Evolutionary conservation across 2,113 vertebrate species (phyloP).

Genomic region (Tympanuchus pallidicinctus): DNA sequence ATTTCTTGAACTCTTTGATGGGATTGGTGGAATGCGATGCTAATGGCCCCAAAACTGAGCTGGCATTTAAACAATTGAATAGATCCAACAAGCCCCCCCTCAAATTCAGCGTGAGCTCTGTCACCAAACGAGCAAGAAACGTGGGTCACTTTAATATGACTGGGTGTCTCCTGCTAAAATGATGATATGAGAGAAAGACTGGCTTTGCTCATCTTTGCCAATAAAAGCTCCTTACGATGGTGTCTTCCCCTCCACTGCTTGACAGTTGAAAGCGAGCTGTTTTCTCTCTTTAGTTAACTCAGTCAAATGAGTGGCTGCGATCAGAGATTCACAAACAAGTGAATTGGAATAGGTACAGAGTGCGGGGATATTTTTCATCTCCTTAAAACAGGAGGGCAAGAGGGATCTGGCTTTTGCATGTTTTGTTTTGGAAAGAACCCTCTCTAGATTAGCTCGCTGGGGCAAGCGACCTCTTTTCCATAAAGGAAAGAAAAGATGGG

Average conservation of each 20-base stretch:
- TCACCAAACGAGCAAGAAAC: slow-evolving; percentile 22
- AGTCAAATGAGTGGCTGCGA: slow-evolving; percentile 24
- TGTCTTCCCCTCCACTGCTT: slow-evolving; percentile 4
- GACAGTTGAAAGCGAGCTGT: slow-evolving; percentile 22
- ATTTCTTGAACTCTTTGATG: slow-evolving; percentile 54
- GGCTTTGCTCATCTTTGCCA: slow-evolving; percentile 29
- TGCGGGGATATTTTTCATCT: slow-evolving; percentile 3
- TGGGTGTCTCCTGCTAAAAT: background rate
- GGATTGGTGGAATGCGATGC: slow-evolving; percentile 64
- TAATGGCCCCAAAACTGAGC: slow-evolving; percentile 56
- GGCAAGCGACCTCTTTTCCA: slow-evolving; percentile 38
- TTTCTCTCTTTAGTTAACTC: slow-evolving; percentile 17
- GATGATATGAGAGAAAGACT: background rate
- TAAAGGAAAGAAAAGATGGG: background rate
- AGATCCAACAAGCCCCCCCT: slow-evolving; percentile 61
- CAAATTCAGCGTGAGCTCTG: slow-evolving; percentile 47
- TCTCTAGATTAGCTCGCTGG: slow-evolving; percentile 70
- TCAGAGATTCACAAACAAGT: background rate
- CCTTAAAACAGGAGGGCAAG: slow-evolving; percentile 64
- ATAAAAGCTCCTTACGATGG: slow-evolving; percentile 25
- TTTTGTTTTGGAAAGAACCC: slow-evolving; percentile 71
- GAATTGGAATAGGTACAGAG: slow-evolving; percentile 1
- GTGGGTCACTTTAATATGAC: background rate
- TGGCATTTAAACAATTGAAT: slow-evolving; percentile 36
- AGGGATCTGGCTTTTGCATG: slow-evolving; percentile 65